A percentile compares a stretch with the other conserved stretches of the same genome.
phyloP scores from a whole-genome alignment of 2,113 vertebrate species.

The Dendropsophus ebraccatus region DNA sequence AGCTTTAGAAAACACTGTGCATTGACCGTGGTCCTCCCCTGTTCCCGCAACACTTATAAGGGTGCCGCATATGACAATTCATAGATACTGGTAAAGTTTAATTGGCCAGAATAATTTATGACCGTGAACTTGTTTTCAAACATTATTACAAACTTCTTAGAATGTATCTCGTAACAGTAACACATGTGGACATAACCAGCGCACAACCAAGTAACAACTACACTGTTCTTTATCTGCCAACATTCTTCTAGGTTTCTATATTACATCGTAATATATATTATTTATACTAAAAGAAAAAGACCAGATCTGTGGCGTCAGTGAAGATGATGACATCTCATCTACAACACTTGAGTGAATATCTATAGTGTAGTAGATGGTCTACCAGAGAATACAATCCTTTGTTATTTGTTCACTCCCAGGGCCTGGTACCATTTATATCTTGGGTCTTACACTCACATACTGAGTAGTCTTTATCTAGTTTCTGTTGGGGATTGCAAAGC shows the following conservation, averaged over 20 bases:
- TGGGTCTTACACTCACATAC: background rate
- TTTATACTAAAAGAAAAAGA: background rate
- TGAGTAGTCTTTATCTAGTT: slow-evolving; percentile 1
- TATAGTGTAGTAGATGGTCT: background rate
- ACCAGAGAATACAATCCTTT: background rate
- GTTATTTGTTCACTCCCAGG: slow-evolving; percentile 2
- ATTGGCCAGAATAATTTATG: background rate
- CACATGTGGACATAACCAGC: background rate
- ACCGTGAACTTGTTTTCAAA: too few species aligned
- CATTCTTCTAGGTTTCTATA: too few species aligned
- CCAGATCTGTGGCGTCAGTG: background rate
- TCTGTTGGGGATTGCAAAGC: background rate
- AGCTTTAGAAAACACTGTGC: background rate
- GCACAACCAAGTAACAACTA: background rate
- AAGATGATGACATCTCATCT: background rate
- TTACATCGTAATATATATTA: background rate
- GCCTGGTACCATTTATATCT: slow-evolving; percentile 8
- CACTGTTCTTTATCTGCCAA: too few species aligned
- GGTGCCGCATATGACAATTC: background rate
- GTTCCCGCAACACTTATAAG: background rate
- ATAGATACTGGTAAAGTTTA: background rate
- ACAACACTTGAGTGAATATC: background rate
- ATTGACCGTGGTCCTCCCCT: background rate
- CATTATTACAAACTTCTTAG: background rate
- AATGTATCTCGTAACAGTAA: background rate